Conservation (phyloP, 2,888 invertebrate genomes). For the Pheosia gnoma region DNA sequence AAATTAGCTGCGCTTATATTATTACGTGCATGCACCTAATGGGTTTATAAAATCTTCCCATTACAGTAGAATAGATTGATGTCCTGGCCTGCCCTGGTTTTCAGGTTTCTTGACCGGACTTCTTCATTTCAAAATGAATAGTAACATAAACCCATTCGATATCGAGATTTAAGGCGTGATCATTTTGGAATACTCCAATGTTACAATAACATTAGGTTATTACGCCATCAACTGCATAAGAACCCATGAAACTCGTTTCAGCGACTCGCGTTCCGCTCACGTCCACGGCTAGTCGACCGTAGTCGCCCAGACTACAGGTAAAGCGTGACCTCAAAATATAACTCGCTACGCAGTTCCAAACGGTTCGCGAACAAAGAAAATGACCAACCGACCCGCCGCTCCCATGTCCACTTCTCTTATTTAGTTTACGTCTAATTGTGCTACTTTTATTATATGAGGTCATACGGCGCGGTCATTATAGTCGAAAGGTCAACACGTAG, state of each 20-base stretch:
- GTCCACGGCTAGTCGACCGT: conserved; percentile 1
- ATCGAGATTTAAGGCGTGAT: no score
- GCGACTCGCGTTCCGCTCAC: background rate
- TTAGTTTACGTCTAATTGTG: conserved; percentile 13
- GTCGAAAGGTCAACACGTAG: conserved; percentile 29
- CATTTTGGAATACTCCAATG: no score
- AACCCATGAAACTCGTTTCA: background rate
- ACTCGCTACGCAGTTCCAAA: background rate
- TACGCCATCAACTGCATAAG: background rate
- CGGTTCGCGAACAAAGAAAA: background rate
- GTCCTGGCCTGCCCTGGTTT: no score
- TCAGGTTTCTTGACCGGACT: no score
- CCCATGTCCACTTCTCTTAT: conserved; percentile 24
- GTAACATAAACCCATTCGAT: no score
- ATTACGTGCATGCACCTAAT: background rate
- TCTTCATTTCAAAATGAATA: no score
- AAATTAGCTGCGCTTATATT: conserved; percentile 1
- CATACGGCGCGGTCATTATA: conserved; percentile 21
- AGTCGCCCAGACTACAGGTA: background rate
- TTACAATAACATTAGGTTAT: background rate
- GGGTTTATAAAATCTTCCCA: background rate
- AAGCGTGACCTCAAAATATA: conserved; percentile 6
- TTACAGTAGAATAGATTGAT: no score
- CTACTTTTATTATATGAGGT: conserved; percentile 14
- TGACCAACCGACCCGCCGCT: conserved; percentile 3